These are phyloP conservation scores for Argentina silus DNA, from an alignment of 2,797 vertebrate species.

Conservation along the genomic window DNA sequence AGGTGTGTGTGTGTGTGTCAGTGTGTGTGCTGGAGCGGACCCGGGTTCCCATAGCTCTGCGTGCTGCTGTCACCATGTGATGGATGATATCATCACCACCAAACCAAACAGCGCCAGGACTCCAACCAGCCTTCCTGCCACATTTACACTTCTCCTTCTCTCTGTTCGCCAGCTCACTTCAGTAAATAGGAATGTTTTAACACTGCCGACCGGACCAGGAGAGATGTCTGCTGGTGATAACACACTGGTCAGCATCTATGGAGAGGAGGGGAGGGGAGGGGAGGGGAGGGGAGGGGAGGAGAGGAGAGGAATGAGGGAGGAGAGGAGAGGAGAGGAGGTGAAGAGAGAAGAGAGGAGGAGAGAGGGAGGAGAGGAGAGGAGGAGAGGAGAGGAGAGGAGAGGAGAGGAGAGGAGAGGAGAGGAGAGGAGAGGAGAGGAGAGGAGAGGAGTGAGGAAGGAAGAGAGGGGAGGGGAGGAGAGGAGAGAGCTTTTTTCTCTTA, in stretches of 20 bases:
- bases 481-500: not conserved
- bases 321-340: not conserved
- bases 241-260: constrained; percentile 43
- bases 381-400: too few species aligned
- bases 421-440: not conserved
- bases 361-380: not conserved
- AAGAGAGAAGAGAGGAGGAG: too few species aligned
- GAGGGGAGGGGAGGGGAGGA: too few species aligned
- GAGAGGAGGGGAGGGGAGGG: not conserved
- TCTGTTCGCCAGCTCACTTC: constrained; percentile 34
- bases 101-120: constrained; percentile 46
- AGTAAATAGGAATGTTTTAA: constrained; percentile 55
- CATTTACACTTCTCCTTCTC: constrained; percentile 63
- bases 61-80: constrained; percentile 55
- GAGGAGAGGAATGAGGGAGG: not conserved
- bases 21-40: not conserved
- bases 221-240: constrained; percentile 52
- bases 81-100: constrained; percentile 62
- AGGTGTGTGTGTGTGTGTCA: not conserved
- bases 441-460: not conserved
- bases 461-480: not conserved
- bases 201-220: constrained; percentile 15
- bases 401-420: not conserved
- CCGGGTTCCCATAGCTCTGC: not conserved
- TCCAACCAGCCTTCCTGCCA: constrained; percentile 40